Evolutionary conservation across 1,140 invertebrate genomes (phyloP), one percentile per base, ranked within the genome.

Genomic region (Pristionchus pacificus): DNA sequence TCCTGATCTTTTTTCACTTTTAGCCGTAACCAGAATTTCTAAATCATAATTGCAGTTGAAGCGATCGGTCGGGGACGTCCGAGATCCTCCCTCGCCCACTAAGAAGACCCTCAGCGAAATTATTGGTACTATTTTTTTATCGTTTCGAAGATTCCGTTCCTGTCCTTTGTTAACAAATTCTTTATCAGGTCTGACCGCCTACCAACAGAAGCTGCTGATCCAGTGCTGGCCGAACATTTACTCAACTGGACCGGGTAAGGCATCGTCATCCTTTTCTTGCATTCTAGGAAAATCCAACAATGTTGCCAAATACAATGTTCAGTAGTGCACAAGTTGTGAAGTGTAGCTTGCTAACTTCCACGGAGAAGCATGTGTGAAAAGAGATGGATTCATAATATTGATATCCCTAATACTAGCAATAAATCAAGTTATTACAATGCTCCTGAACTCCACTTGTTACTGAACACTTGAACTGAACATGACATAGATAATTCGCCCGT

Each of bases 151-250:
- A 28, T 25, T 30, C 24, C 28, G 1, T 19, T 24, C 25, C 60
- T 57, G 1, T 65, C 68, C 76, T 55, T 30, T 62, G 73, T 57
- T 70, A n/a, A 77, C 75, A 71, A 72, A 76, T 2, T 77, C 76
- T 2, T 70, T 63, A 15, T 77, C 67, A 65, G 78, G 78, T 0
- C 60, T 79, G 14, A 61, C 76, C 32, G 59, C 66, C 0, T 80
- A 80, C 31, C 78, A 80, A 61, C 79, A 77, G 60, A 73, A 72
- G 31, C 77, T 80, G 25, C 64, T 80, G 1, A 19, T 68, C n/a
- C 79, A 80, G 68, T 79, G 71, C 38, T 80, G 78, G 78, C 78
- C 78, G 31, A 80, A 80, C 62, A 79, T 80, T 33, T 80, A 72
- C 65, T 57, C 75, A 2, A 80, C 78, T n/a, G 78, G 78, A 6